These are phyloP conservation scores for Cryptotermes secundus DNA, from an alignment of 1,140 invertebrate species.

Conservation along the genomic window DNA sequence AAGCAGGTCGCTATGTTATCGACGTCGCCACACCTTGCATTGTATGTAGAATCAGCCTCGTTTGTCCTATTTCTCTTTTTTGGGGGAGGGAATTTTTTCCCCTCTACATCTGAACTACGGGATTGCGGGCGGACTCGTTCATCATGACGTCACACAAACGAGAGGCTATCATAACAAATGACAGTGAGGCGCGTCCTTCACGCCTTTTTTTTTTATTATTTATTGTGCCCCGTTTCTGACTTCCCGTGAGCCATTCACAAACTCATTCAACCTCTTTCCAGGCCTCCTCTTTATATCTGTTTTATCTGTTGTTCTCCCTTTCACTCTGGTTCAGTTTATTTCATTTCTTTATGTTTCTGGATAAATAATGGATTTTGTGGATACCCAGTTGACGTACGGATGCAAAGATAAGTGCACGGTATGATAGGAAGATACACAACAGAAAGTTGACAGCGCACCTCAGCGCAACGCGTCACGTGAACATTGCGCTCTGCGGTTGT, in stretches of 20 bases:
- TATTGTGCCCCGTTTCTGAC: not conserved
- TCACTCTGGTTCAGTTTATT: not conserved
- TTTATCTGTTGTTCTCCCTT: not conserved
- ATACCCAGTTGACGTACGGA: not conserved
- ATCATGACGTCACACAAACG: not conserved
- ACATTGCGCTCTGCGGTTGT: not conserved
- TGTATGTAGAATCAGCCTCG: not conserved
- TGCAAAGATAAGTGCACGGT: not conserved
- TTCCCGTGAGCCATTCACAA: not conserved
- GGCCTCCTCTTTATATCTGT: not conserved
- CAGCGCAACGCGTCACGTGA: not conserved
- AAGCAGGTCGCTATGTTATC: not conserved
- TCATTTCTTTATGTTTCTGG: not conserved
- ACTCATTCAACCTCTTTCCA: not conserved
- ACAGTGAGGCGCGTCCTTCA: not conserved
- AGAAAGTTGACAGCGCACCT: not conserved
- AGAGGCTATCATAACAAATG: slow-evolving; percentile 12
- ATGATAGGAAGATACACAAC: not conserved
- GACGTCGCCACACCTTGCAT: not conserved
- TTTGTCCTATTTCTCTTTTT: not conserved
- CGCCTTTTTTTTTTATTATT: not conserved
- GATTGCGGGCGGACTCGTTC: not conserved
- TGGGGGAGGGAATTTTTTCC: too few species aligned
- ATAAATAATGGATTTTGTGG: slow-evolving; percentile 10
- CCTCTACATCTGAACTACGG: not conserved